Base-by-base conservation (phyloP, 2,888 invertebrate species). In the Adineta ricciae region DNA sequence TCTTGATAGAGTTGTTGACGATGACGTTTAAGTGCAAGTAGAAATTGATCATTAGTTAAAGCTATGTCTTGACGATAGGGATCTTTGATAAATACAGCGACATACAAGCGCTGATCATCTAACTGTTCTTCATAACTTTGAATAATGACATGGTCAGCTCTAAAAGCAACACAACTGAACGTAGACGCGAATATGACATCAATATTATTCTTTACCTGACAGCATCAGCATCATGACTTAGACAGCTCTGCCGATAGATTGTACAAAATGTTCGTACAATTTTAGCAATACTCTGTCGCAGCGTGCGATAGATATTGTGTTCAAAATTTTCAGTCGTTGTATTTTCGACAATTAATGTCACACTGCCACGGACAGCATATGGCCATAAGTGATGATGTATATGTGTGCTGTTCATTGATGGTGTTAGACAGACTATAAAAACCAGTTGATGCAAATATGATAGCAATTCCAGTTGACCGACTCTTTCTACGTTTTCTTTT, bases 281-380 rank as follows among this genome's bases (percentile, higher is more conserved):
- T 78, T 78, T 78, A 11, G 78, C 38, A 14, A 78, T 78, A 41
- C 78, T 78, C 3, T 78, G 38, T n/a, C 41, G 38, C 24, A 78
- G 41, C 9, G 24, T 41, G 1, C 41, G 38, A 41, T 78, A 78
- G 4, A 78, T 41, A 9, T 7, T 78, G 8, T 78, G 19, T n/a
- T 78, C 78, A 78, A 78, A 78, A 78, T 78, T n/a, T 78, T 78
- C 78, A 41, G 36, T 21, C 24, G 78, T 41, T 41, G 41, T 78
- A 78, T 78, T 41, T 78, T 78, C 78, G n/a, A 78, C 41, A 78
- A 78, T 78, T 41, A 78, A 78, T 41, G 78, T 78, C n/a, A 78
- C 8, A 41, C 41, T 41, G 16, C 78, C 78, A 78, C 41, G 78
- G 24, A 41, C 38, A 41, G 78, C 78, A 41, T 41, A 78, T n/a